A percentile compares a stretch with the other conserved stretches of the same genome.
Conservation (phyloP, 2,113 vertebrate species). For the Oryzias curvinotus region DNA sequence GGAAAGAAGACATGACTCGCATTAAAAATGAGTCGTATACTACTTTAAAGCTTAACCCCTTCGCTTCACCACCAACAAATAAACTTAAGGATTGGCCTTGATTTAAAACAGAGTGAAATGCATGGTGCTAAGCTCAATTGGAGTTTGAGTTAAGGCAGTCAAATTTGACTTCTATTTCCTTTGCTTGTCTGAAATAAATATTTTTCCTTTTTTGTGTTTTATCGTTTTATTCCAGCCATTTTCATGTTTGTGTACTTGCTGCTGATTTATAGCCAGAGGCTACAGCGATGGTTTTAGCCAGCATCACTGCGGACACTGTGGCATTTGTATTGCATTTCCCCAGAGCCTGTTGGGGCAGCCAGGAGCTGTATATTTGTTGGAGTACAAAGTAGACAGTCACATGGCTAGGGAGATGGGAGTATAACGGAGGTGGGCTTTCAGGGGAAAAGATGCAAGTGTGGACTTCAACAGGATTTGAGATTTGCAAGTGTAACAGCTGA, state of each 20-base stretch:
- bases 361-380: conserved; percentile 71
- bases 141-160: background rate
- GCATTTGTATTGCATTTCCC: conserved; percentile 71
- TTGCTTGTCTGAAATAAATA: background rate
- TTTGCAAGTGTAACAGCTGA: conserved; percentile 43
- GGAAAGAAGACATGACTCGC: conserved; percentile 27
- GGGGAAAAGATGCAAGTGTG: conserved; percentile 62
- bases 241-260: conserved; percentile 23
- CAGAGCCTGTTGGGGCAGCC: conserved; percentile 56
- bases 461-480: conserved; percentile 50
- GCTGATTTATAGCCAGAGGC: conserved; percentile 56
- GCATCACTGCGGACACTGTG: conserved; percentile 55
- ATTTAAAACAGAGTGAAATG: conserved; percentile 30
- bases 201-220: conserved; percentile 11
- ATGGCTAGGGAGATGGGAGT: conserved; percentile 46
- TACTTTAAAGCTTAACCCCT: conserved; percentile 56
- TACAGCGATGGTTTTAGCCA: conserved; percentile 54
- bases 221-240: conserved; percentile 33
- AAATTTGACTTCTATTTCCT: conserved; percentile 7
- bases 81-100: conserved; percentile 42
- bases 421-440: conserved; percentile 56
- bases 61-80: conserved; percentile 31
- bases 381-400: conserved; percentile 64
- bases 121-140: conserved; percentile 20
- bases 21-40: conserved; percentile 42